Conservation (phyloP, 2,113 vertebrate genomes). For the Nicator chloris region DNA sequence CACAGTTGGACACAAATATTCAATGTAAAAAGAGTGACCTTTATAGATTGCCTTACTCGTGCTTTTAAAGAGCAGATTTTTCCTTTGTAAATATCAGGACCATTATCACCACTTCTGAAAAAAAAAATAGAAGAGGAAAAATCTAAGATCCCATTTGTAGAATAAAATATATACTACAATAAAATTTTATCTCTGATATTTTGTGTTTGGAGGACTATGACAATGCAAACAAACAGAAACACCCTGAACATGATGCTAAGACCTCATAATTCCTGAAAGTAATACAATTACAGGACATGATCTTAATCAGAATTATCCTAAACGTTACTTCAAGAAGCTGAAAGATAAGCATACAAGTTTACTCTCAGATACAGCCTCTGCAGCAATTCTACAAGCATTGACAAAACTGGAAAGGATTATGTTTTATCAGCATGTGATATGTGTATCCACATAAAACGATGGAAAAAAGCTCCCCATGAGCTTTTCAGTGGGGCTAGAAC, state of each 20-base stretch:
- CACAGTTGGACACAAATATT: background rate
- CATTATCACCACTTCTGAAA: slow-evolving; percentile 69
- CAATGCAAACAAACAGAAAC: background rate
- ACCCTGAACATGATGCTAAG: background rate
- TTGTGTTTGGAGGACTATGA: background rate
- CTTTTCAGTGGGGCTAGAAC: background rate
- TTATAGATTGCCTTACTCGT: slow-evolving; percentile 77
- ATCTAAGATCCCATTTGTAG: background rate
- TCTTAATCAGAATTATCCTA: background rate
- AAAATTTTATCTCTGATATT: background rate
- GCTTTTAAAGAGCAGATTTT: slow-evolving; percentile 91
- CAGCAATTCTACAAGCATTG: background rate
- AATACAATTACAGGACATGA: background rate
- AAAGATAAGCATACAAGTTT: background rate
- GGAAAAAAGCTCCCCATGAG: accelerated
- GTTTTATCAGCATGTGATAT: background rate
- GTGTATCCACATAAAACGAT: no score
- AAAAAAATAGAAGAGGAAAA: background rate
- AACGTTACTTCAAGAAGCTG: background rate
- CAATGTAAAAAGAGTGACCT: background rate
- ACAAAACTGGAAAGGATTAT: background rate
- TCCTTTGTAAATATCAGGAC: slow-evolving; percentile 70
- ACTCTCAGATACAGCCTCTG: background rate
- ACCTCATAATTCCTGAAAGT: background rate
- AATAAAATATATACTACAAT: background rate